Conservation (phyloP, 2,888 invertebrate species). For the Cordylochernes scorpioides region DNA sequence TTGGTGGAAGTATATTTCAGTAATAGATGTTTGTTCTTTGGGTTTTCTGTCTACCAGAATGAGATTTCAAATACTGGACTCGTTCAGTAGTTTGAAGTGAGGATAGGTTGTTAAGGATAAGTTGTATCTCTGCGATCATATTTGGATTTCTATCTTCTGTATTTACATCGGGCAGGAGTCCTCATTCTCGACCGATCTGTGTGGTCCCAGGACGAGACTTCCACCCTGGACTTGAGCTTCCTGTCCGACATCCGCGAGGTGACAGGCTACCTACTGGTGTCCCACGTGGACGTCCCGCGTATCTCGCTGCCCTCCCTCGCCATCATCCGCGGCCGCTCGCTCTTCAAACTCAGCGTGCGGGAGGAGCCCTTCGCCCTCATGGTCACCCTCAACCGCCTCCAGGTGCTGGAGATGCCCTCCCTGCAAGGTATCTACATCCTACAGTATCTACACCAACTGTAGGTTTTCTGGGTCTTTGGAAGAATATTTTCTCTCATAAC, state of each 20-base stretch:
- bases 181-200: no score
- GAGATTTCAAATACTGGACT: no score
- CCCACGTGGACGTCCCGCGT: constrained; percentile 57
- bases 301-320: constrained; percentile 63
- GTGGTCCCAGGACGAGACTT: no score
- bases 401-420: constrained; percentile 59
- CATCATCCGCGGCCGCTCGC: constrained; percentile 71
- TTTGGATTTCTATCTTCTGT: no score
- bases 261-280: constrained; percentile 82
- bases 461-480: not conserved
- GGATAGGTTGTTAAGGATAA: no score
- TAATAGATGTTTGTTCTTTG: no score
- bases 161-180: not conserved
- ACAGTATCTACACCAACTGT: no score
- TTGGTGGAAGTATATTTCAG: no score
- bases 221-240: constrained; percentile 72
- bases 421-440: constrained; percentile 32
- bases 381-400: constrained; percentile 61
- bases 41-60: no score
- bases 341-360: constrained; percentile 56
- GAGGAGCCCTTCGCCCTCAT: constrained; percentile 58
- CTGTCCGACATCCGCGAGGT: constrained; percentile 70
- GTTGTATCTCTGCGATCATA: no score
- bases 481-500: not conserved
- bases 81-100: no score